Evolutionary conservation across 2,797 vertebrate genomes (phyloP).

Genomic region (Danio tinwini): DNA sequence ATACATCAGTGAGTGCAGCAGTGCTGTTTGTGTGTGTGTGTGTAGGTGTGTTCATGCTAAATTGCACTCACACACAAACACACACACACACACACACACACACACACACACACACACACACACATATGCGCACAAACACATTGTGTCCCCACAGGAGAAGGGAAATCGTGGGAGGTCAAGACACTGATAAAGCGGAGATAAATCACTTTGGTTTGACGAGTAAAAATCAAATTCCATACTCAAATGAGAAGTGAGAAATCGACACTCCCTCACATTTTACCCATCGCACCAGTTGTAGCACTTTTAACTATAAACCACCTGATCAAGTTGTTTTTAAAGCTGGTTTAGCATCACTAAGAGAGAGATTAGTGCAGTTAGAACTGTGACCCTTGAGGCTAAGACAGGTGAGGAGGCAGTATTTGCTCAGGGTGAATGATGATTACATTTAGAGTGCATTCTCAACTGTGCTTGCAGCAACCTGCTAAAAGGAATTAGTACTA

Average conservation of each 20-base stretch:
- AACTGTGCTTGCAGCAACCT: constrained; percentile 12
- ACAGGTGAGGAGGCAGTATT: constrained; percentile 7
- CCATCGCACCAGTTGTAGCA: neutral
- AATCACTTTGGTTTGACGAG: constrained; percentile 38
- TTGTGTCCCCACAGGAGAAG: constrained; percentile 41
- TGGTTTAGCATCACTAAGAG: neutral
- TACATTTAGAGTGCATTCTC: constrained; percentile 18
- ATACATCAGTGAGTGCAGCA: constrained; percentile 1
- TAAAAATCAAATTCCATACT: constrained; percentile 37
- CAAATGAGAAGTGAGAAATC: constrained; percentile 34
- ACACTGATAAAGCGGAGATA: constrained; percentile 50
- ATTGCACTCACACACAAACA: neutral
- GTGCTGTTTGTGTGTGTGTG: constrained; percentile 37
- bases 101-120: neutral
- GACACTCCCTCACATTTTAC: constrained; percentile 17
- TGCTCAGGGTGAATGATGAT: constrained; percentile 16
- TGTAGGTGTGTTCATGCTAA: constrained; percentile 28
- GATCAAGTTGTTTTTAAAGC: constrained; percentile 1
- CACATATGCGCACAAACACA: constrained; percentile 4
- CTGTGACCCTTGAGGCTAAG: neutral
- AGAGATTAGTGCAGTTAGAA: neutral
- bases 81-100: too few species aligned
- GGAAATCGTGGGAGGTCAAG: constrained; percentile 60
- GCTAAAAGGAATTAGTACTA: constrained; percentile 19
- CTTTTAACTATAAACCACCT: neutral